Base-by-base conservation (phyloP, 1,140 invertebrate species). In the Monomorium pharaonis region DNA sequence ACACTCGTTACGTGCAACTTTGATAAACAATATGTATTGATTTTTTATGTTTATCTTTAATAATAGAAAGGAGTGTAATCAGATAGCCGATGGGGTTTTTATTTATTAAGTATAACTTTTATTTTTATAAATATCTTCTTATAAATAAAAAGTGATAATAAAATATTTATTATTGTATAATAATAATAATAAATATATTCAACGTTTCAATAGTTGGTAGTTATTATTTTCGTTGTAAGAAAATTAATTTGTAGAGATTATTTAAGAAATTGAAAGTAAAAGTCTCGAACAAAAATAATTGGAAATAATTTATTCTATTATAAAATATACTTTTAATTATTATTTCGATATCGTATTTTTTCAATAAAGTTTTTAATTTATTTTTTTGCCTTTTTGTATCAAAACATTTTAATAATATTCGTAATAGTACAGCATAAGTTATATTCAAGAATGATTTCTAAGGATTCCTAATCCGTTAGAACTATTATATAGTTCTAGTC, bases 1-100 rank as follows among this genome's bases (percentile, higher is more conserved):
- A 85, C 87, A 47, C 85, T 63, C 49, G 70, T 85, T 70, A 85
- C 49, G 21, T 62, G 56, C 30, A 49, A 42, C 33, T 27, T 27
- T 69, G 54, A 62, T 70, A 44, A 44, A 44, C 51, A 54, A 30
- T 56, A n/a, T n/a, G n/a, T n/a, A 78, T 42, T 27, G 47, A 47
- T 21, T 54, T 70, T 42, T 80, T 51, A n/a, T n/a, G n/a, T 37
- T 37, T 24, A 18, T 30, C 14, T 80, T 69, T 54, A 56, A 54
- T 56, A 42, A 80, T 27, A 18, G 21, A 27, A 54, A 69, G 3
- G 10, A 37, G 18, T 77, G 10, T 49, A 44, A 77, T 33, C 30
- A 30, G 7, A 77, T 21, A 49, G 21, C 67, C 49, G 44, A 21
- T 21, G 42, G 37, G 0, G n/a, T 21, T 77, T 77, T 44, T 3